Evolutionary conservation across 2,888 invertebrate genomes (phyloP).

Genomic region (Cryptosula pallasiana): DNA sequence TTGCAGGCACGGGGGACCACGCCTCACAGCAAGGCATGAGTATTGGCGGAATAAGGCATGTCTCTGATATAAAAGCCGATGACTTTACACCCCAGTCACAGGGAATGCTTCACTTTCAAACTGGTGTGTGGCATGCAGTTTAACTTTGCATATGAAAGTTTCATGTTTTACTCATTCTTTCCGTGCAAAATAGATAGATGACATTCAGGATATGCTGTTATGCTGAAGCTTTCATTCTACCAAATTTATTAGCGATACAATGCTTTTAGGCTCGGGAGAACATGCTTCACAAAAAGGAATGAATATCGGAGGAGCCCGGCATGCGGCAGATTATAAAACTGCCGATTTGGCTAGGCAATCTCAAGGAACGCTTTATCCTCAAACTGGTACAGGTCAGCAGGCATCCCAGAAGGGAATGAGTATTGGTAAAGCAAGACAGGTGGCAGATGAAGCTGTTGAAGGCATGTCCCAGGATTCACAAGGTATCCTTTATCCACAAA

Average conservation of each 20-base stretch:
- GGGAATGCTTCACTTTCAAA: not conserved
- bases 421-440: not conserved
- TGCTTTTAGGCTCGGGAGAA: conserved; percentile 28
- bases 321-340: conserved; percentile 35
- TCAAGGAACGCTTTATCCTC: not conserved
- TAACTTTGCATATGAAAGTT: too few species aligned
- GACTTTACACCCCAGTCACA: too few species aligned
- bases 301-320: conserved; percentile 37
- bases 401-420: conserved; percentile 8
- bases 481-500: not conserved
- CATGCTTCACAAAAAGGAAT: conserved; percentile 30
- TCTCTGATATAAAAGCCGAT: not conserved
- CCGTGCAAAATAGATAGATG: too few species aligned
- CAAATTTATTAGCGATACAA: too few species aligned
- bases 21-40: not conserved
- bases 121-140: too few species aligned
- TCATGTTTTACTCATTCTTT: too few species aligned
- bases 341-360: not conserved
- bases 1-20: not conserved
- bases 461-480: not conserved
- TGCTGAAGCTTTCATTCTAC: too few species aligned
- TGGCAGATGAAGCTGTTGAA: not conserved
- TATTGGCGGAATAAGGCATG: not conserved
- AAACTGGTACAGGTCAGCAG: conserved; percentile 8
- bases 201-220: too few species aligned